phyloP scores from a whole-genome alignment of 2,113 vertebrate species.

The Ursus arctos region DNA sequence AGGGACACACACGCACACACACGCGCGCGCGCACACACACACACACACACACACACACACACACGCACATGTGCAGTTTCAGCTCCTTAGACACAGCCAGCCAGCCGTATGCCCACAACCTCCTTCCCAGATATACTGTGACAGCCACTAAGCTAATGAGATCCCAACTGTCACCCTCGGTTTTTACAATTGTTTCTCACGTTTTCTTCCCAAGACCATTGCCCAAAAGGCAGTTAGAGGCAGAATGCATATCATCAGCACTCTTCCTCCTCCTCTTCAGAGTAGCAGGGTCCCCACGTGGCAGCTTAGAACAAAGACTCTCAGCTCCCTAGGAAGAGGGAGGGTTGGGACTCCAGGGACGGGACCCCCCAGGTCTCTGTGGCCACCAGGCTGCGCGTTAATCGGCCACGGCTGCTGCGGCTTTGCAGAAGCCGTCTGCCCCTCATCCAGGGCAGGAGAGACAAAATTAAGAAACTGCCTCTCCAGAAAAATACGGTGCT shows the following conservation, averaged over 20 bases:
- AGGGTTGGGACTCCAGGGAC: background rate
- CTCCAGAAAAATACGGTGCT: slow-evolving; percentile 2
- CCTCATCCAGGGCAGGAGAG: background rate
- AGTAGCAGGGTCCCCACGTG: background rate
- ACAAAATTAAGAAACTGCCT: slow-evolving; percentile 42
- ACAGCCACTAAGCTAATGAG: slow-evolving; percentile 66
- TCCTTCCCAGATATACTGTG: slow-evolving; percentile 55
- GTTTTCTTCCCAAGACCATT: slow-evolving; percentile 52
- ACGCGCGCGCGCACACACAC: background rate
- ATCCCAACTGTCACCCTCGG: slow-evolving; percentile 31
- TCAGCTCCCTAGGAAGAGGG: background rate
- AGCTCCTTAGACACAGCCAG: background rate
- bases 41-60: background rate
- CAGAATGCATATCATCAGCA: slow-evolving; percentile 10
- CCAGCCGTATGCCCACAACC: background rate
- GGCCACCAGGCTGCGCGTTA: background rate
- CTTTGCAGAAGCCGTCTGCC: background rate
- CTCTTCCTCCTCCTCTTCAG: slow-evolving; percentile 16
- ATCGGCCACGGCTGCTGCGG: fast-evolving
- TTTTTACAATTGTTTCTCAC: slow-evolving; percentile 58
- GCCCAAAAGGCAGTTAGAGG: slow-evolving; percentile 26
- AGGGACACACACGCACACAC: background rate
- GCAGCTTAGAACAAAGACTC: slow-evolving; percentile 55
- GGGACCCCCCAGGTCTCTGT: background rate
- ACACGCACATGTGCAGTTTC: fast-evolving